A percentile compares a stretch with the other conserved stretches of the same genome.
Evolutionary conservation across 2,797 vertebrate species (phyloP).

Genomic region (Urophycis tenuis): DNA sequence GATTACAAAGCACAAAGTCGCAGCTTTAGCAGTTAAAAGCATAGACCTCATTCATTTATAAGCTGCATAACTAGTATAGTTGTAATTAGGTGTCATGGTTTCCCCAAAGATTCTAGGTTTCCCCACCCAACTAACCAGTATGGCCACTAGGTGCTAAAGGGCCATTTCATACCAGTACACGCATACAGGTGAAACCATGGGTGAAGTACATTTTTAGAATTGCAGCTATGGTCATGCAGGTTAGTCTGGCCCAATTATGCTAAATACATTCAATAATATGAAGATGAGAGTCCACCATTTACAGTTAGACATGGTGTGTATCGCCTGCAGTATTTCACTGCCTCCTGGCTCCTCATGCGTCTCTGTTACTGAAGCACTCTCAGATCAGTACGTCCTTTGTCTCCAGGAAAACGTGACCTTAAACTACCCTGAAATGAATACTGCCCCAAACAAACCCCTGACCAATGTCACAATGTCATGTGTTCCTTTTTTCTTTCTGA

Average conservation of each 20-base stretch:
- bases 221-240: neutral
- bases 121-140: neutral
- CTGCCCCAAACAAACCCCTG: conserved; percentile 7
- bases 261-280: neutral
- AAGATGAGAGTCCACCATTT: neutral
- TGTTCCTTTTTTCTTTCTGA: conserved; percentile 34
- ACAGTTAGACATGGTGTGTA: neutral
- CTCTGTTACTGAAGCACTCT: conserved; percentile 51
- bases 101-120: neutral
- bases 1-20: conserved; percentile 35
- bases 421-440: conserved; percentile 56
- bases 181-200: neutral
- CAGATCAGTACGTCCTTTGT: conserved; percentile 60
- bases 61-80: too few relatives aligned
- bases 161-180: neutral
- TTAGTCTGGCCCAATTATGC: neutral
- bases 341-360: conserved; percentile 34
- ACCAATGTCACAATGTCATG: conserved; percentile 52
- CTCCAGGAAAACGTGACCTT: conserved; percentile 44
- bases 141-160: neutral
- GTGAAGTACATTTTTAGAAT: too few relatives aligned
- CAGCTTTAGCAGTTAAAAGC: conserved; percentile 27
- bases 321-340: conserved; percentile 33
- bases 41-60: conserved; percentile 10
- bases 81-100: neutral